Conservation (phyloP, 2,888 invertebrate species). For the Sesamia inferens region DNA sequence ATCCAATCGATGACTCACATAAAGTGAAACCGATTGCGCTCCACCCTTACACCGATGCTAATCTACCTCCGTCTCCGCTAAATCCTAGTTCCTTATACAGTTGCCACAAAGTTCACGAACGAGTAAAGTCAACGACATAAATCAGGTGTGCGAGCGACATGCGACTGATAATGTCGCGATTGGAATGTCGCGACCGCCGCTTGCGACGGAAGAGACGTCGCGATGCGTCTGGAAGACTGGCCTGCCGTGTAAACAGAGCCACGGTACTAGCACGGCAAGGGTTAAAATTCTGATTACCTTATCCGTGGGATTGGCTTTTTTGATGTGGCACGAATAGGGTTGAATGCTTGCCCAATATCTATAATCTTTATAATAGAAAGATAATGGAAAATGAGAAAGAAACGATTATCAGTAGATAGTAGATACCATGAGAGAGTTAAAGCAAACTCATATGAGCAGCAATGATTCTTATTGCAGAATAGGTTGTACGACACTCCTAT, state of each 20-base stretch:
- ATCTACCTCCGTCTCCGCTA: conserved; percentile 31
- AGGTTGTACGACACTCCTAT: neutral
- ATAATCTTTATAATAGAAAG: no score
- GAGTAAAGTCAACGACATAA: conserved; percentile 68
- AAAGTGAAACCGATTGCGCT: conserved; percentile 21
- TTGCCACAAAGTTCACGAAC: conserved; percentile 57
- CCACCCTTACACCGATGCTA: conserved; percentile 23
- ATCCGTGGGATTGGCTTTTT: conserved; percentile 1
- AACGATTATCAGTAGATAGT: no score
- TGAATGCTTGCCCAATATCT: neutral
- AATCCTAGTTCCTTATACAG: conserved; percentile 40
- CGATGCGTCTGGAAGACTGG: conserved; percentile 56
- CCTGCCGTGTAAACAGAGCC: conserved; percentile 46
- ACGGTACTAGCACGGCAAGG: conserved; percentile 6
- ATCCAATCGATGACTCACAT: conserved; percentile 1
- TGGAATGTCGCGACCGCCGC: conserved; percentile 72
- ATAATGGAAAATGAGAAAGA: no score
- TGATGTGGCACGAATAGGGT: conserved; percentile 3
- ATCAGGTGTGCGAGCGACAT: conserved; percentile 78
- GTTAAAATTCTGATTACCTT: conserved; percentile 36
- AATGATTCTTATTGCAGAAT: neutral
- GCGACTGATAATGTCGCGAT: conserved; percentile 78
- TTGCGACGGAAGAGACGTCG: conserved; percentile 72
- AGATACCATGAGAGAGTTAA: neutral
- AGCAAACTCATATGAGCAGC: neutral